phyloP scores from a whole-genome alignment of 1,140 invertebrate genomes.

The Pseudomyrmex sp. region DNA sequence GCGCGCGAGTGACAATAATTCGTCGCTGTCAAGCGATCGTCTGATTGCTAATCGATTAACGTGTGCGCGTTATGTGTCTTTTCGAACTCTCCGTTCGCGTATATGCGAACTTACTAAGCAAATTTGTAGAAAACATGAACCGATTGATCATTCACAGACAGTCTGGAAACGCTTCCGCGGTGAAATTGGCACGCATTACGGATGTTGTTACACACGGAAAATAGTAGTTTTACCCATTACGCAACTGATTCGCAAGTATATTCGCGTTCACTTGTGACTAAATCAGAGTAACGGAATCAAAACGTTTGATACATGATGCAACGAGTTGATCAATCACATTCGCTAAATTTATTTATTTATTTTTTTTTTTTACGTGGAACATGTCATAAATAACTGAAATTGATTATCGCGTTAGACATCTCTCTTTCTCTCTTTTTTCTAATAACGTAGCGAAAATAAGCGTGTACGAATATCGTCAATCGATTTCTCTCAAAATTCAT shows the following conservation, averaged over 20 bases:
- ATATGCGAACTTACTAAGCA: constrained; percentile 9
- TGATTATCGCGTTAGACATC: constrained; percentile 11
- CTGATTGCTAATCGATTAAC: constrained; percentile 60
- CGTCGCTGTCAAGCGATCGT: constrained; percentile 12
- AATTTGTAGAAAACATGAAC: constrained; percentile 26
- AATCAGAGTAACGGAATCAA: constrained; percentile 9
- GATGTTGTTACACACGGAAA: constrained; percentile 40
- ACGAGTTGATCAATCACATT: constrained; percentile 11
- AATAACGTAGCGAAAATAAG: not conserved
- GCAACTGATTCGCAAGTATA: constrained; percentile 61
- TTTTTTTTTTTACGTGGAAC: not conserved
- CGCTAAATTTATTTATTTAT: not conserved
- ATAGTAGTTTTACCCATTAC: constrained; percentile 25
- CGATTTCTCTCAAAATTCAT: constrained; percentile 44
- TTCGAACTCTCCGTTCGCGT: not conserved
- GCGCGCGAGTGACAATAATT: constrained; percentile 61
- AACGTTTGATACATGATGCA: not conserved
- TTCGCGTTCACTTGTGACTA: constrained; percentile 32
- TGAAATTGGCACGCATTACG: constrained; percentile 69
- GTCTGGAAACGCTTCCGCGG: constrained; percentile 48
- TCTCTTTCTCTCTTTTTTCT: too few species aligned
- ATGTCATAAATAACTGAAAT: not conserved
- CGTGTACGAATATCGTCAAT: constrained; percentile 1
- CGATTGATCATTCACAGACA: constrained; percentile 49
- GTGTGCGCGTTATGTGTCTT: constrained; percentile 26